These are phyloP conservation scores for Amiota mariae DNA, from an alignment of 2,888 invertebrate species.

Conservation along the genomic window DNA sequence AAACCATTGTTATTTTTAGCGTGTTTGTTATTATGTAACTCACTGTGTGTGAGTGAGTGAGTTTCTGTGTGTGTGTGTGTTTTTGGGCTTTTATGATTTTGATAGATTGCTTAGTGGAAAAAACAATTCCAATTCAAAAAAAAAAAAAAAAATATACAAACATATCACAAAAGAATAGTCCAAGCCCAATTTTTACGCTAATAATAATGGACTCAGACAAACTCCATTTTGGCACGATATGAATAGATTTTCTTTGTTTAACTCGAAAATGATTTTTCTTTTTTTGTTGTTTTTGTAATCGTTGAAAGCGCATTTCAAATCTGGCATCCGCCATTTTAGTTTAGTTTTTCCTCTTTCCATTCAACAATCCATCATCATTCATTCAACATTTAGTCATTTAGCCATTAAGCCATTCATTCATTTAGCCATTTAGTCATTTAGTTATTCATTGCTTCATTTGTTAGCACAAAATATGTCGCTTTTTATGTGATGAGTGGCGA, in stretches of 20 bases:
- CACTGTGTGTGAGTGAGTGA: too few relatives aligned
- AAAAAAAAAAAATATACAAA: too few relatives aligned
- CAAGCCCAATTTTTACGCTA: slow-evolving; percentile 53
- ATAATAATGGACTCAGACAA: slow-evolving; percentile 4
- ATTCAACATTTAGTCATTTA: neutral
- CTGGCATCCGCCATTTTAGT: too few relatives aligned
- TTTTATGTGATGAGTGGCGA: neutral
- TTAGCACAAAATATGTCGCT: slow-evolving; percentile 5
- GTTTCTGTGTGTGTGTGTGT: slow-evolving; percentile 40
- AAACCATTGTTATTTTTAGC: too few relatives aligned
- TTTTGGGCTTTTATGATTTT: slow-evolving; percentile 7
- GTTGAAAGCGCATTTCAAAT: slow-evolving; percentile 7
- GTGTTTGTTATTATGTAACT: too few relatives aligned
- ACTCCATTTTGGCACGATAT: slow-evolving; percentile 24
- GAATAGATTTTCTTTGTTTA: slow-evolving; percentile 3
- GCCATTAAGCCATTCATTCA: neutral
- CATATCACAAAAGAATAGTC: slow-evolving; percentile 38
- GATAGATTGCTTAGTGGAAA: slow-evolving; percentile 4
- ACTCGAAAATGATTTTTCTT: slow-evolving; percentile 1
- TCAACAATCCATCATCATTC: neutral
- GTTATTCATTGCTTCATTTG: slow-evolving; percentile 8
- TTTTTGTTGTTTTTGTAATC: too few relatives aligned
- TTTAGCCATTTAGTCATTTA: slow-evolving; percentile 1
- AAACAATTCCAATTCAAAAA: neutral
- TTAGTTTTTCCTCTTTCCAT: neutral